Evolutionary conservation across 2,888 invertebrate genomes (phyloP).

Genomic region (Philaethria dido): DNA sequence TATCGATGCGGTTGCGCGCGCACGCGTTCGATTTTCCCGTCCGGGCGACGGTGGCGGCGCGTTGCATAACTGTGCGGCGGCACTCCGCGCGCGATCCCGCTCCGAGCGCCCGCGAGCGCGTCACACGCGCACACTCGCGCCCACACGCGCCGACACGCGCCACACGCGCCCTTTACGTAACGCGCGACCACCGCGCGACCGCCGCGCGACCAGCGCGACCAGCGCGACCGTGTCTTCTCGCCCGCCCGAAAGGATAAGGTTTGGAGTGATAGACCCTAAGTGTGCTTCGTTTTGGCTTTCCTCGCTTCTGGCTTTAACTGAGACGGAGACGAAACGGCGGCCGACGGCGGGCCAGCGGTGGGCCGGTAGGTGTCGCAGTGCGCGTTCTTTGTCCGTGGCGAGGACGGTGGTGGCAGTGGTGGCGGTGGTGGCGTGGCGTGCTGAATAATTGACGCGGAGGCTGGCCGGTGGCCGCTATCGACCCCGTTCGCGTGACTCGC

Average conservation of each 20-base stretch:
- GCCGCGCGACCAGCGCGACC: conserved; percentile 60
- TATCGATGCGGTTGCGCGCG: conserved; percentile 77
- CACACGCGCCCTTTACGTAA: conserved; percentile 80
- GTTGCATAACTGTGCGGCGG: conserved; percentile 79
- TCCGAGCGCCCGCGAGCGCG: conserved; percentile 79
- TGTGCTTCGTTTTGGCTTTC: conserved; percentile 61
- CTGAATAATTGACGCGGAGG: conserved; percentile 80
- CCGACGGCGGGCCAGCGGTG: conserved; percentile 60
- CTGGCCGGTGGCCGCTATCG: conserved; percentile 81
- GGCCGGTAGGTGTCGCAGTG: conserved; percentile 75
- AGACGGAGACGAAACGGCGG: conserved; percentile 47
- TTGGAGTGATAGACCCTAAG: conserved; percentile 63
- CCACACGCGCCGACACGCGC: conserved; percentile 72
- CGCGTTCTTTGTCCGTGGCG: conserved; percentile 70
- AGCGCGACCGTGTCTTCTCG: conserved; percentile 55
- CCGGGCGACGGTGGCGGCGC: conserved; percentile 76
- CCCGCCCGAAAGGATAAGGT: conserved; percentile 56
- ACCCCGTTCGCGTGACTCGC: conserved; percentile 80
- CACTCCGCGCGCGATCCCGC: conserved; percentile 82
- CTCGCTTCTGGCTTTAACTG: conserved; percentile 54
- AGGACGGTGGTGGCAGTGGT: conserved; percentile 58
- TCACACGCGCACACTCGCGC: conserved; percentile 69
- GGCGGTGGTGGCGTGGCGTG: conserved; percentile 67
- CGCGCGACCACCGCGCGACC: conserved; percentile 68
- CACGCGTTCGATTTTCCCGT: conserved; percentile 74